phyloP scores from a whole-genome alignment of 92 coral and sea anemone species.

The Palythoa grandiflora region DNA sequence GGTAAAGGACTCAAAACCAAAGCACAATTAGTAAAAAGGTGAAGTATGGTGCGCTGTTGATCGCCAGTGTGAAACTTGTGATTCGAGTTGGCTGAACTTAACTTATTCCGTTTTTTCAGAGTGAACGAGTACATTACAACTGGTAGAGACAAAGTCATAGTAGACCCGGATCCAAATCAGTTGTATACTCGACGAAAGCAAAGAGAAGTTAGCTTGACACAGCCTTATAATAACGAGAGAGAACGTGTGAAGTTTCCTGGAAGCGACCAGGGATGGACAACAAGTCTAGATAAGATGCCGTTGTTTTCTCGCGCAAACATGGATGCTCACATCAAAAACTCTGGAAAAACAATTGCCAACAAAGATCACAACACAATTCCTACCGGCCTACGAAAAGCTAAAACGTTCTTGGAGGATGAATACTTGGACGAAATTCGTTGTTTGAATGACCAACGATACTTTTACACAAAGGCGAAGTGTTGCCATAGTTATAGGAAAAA shows the following conservation, averaged over 20 bases:
- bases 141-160: background rate
- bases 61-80: conserved; percentile 2
- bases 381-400: conserved; percentile 38
- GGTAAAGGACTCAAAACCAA: too few relatives aligned
- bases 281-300: conserved; percentile 21
- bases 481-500: conserved; percentile 64
- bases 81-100: background rate
- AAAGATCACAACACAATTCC: conserved; percentile 32
- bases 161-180: background rate
- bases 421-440: conserved; percentile 37
- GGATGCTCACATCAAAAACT: conserved; percentile 39
- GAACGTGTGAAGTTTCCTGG: conserved; percentile 33
- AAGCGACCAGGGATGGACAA: background rate
- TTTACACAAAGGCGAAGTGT: conserved; percentile 22
- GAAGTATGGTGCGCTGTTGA: background rate
- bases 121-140: background rate
- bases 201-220: background rate
- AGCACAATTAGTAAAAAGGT: too few relatives aligned
- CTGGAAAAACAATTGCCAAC: conserved; percentile 41
- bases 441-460: conserved; percentile 23
- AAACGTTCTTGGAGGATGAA: conserved; percentile 44
- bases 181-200: background rate
- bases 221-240: background rate
- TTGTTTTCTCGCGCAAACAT: conserved; percentile 48
- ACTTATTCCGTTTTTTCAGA: background rate